Percentiles rank a stretch among this genome's conserved stretches.
Evolutionary conservation across 2,113 vertebrate species (phyloP).

Genomic region (Platichthys flesus): DNA sequence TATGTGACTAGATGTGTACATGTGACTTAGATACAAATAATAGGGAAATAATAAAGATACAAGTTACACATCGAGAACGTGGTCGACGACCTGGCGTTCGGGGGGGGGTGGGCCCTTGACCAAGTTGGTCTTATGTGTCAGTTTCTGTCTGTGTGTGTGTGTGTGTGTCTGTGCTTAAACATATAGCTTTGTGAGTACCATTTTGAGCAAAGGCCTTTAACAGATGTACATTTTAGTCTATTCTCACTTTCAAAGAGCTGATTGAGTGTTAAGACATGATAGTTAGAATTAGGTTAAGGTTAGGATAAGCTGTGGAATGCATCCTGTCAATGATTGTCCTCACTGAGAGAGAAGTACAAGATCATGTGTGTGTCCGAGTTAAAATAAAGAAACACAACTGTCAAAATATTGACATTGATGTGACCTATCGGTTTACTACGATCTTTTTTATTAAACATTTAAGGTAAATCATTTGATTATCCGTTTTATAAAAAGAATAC

Average conservation of each 20-base stretch:
- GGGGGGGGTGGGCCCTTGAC: constrained; percentile 1
- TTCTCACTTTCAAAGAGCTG: neutral
- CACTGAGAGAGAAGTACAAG: too few relatives aligned
- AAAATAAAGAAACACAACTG: too few relatives aligned
- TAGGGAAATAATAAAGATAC: neutral
- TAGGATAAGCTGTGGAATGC: neutral
- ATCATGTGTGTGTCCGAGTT: too few relatives aligned
- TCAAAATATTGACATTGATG: too few relatives aligned
- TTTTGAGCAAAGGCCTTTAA: neutral
- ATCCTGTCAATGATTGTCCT: too few relatives aligned
- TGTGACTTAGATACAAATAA: neutral
- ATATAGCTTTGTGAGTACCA: neutral
- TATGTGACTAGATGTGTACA: too few relatives aligned
- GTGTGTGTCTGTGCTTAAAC: neutral
- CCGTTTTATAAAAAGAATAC: neutral
- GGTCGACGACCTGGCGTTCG: too few relatives aligned
- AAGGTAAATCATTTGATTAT: neutral
- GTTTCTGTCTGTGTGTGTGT: neutral
- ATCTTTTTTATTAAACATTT: neutral
- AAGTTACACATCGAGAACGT: neutral
- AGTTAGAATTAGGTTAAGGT: too few relatives aligned
- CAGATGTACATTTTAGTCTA: neutral
- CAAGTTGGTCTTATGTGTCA: neutral
- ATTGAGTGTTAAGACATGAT: neutral
- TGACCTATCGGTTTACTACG: too few relatives aligned